These are phyloP conservation scores for Monopterus albus DNA, from an alignment of 2,113 vertebrate genomes.

Conservation along the genomic window DNA sequence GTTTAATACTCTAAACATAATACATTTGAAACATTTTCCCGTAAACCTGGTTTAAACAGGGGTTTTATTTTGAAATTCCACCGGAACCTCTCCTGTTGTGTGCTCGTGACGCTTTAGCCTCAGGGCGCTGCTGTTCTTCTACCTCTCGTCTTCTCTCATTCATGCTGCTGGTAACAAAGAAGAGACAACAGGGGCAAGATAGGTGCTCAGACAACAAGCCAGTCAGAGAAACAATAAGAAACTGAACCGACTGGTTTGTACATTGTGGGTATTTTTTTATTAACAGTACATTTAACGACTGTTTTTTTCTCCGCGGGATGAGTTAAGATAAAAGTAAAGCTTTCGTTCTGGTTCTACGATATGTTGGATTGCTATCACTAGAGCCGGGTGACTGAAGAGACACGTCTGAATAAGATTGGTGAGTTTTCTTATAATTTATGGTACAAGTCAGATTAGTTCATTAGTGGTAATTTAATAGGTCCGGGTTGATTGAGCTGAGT, in stretches of 20 bases:
- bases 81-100: conserved; percentile 30
- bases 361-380: conserved; percentile 9
- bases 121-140: conserved; percentile 3
- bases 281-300: neutral
- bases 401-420: conserved; percentile 39
- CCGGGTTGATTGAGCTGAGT: neutral
- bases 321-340: neutral
- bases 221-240: conserved; percentile 32
- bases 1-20: too few relatives aligned
- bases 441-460: neutral
- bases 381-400: conserved; percentile 24
- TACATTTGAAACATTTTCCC: too few relatives aligned
- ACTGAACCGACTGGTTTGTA: neutral
- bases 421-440: conserved; percentile 11
- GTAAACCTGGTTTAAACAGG: too few relatives aligned
- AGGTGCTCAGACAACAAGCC: conserved; percentile 32
- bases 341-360: neutral
- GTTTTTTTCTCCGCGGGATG: neutral
- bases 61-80: conserved; percentile 56
- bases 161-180: conserved; percentile 69
- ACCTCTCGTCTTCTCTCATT: conserved; percentile 17
- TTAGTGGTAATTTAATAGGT: neutral
- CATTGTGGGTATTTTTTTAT: neutral
- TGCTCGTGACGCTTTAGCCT: too few relatives aligned
- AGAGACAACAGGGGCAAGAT: conserved; percentile 60